Evolutionary conservation across 2,888 invertebrate species (phyloP).

Genomic region (Acleris sparsana): DNA sequence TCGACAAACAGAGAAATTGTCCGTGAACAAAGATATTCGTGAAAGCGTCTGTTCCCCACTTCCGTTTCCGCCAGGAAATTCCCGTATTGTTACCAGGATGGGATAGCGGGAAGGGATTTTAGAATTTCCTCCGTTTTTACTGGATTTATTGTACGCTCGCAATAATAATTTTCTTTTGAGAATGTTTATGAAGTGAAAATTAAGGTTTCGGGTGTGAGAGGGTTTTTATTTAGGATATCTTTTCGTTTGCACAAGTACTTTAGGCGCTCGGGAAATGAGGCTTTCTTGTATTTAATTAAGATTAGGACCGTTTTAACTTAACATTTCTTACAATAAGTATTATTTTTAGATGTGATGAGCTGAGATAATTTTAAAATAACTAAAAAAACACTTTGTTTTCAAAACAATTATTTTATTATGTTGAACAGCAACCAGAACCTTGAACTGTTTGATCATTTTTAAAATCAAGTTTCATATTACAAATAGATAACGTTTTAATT

Average conservation of each 20-base stretch:
- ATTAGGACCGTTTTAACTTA: slow-evolving; percentile 2
- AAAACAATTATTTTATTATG: too few relatives aligned
- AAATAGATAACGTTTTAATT: too few relatives aligned
- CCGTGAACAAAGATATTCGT: slow-evolving; percentile 39
- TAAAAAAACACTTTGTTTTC: too few relatives aligned
- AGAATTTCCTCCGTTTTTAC: slow-evolving; percentile 34
- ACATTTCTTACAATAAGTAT: too few relatives aligned
- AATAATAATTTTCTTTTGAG: slow-evolving; percentile 38
- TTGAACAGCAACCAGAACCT: too few relatives aligned
- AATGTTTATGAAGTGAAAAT: slow-evolving; percentile 37
- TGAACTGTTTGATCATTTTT: too few relatives aligned
- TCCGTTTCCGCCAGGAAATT: slow-evolving; percentile 39
- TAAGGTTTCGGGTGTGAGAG: slow-evolving; percentile 25
- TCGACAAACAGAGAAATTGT: slow-evolving; percentile 38
- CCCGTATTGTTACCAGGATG: slow-evolving; percentile 38
- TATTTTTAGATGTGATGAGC: too few relatives aligned
- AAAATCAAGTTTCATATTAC: too few relatives aligned
- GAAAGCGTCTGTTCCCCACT: slow-evolving; percentile 33
- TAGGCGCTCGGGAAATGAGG: background rate
- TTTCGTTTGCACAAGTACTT: slow-evolving; percentile 24
- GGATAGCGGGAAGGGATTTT: slow-evolving; percentile 39
- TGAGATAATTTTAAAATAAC: too few relatives aligned
- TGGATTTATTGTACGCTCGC: slow-evolving; percentile 37
- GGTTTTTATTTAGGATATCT: slow-evolving; percentile 32
- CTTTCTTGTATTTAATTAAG: slow-evolving; percentile 3